Evolutionary conservation across 2,888 invertebrate species (phyloP).

Genomic region (Halictus ligatus): DNA sequence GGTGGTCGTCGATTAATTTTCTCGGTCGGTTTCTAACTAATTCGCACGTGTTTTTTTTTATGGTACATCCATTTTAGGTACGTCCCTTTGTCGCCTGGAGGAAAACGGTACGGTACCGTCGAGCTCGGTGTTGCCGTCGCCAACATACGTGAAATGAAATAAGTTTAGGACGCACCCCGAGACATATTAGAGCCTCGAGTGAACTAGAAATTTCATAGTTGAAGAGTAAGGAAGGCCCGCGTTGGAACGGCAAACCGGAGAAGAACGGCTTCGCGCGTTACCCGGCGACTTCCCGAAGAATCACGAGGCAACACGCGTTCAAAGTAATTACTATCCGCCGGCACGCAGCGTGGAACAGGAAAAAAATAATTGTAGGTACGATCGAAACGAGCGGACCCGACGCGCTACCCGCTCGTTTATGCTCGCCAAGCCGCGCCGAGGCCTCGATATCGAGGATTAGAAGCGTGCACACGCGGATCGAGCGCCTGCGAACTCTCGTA

Average conservation of each 20-base stretch:
- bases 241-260: background rate
- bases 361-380: slow-evolving; percentile 46
- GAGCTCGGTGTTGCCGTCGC: too few species aligned
- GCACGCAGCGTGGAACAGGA: slow-evolving; percentile 46
- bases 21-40: too few species aligned
- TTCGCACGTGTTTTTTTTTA: too few species aligned
- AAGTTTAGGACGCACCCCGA: too few species aligned
- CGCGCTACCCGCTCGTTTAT: slow-evolving; percentile 20
- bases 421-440: slow-evolving; percentile 4
- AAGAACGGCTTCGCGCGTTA: slow-evolving; percentile 29
- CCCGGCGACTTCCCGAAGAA: slow-evolving; percentile 52
- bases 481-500: background rate
- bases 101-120: too few species aligned
- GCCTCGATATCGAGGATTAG: slow-evolving; percentile 35
- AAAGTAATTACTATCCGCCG: slow-evolving; percentile 61
- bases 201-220: background rate
- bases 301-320: slow-evolving; percentile 48
- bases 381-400: slow-evolving; percentile 38
- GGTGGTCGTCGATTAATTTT: too few species aligned
- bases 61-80: too few species aligned
- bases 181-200: too few species aligned
- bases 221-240: background rate
- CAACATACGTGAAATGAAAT: too few species aligned
- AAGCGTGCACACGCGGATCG: background rate
- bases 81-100: too few species aligned